Evolutionary conservation across 2,888 invertebrate genomes (phyloP).

Genomic region (Lordiphosa andalusiaca): DNA sequence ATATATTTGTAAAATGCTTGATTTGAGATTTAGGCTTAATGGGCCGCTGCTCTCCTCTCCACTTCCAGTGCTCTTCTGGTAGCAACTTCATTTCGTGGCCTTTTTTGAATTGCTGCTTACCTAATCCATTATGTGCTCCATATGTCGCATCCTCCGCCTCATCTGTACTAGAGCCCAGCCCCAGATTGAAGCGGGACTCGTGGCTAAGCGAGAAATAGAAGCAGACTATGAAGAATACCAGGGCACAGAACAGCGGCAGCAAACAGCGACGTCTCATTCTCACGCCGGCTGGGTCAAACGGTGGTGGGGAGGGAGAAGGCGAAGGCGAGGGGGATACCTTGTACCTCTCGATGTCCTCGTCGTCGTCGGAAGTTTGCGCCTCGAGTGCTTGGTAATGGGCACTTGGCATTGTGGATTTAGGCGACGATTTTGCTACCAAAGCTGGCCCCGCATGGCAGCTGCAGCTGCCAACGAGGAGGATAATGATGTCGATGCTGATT

Average conservation of each 20-base stretch:
- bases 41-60: too few relatives aligned
- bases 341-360: slow-evolving; percentile 25
- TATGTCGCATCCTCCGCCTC: slow-evolving; percentile 28
- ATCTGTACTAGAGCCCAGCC: slow-evolving; percentile 23
- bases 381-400: slow-evolving; percentile 61
- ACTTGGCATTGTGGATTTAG: slow-evolving; percentile 50
- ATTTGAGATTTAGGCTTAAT: neutral
- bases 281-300: neutral
- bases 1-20: neutral
- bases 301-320: neutral
- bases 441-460: slow-evolving; percentile 11
- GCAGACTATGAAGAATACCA: slow-evolving; percentile 23
- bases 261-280: slow-evolving; percentile 41
- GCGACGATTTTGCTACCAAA: slow-evolving; percentile 5
- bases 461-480: slow-evolving; percentile 18
- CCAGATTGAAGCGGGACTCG: slow-evolving; percentile 31
- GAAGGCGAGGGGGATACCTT: slow-evolving; percentile 10
- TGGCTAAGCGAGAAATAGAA: slow-evolving; percentile 45
- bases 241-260: slow-evolving; percentile 21
- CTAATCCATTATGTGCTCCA: slow-evolving; percentile 37
- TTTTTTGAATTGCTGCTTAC: slow-evolving; percentile 39
- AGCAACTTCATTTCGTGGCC: too few relatives aligned
- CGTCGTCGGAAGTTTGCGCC: slow-evolving; percentile 36
- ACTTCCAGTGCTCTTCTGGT: too few relatives aligned
- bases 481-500: slow-evolving; percentile 12